Base-by-base conservation (phyloP, 2,888 invertebrate species). In the Gonocerus acuteangulatus region DNA sequence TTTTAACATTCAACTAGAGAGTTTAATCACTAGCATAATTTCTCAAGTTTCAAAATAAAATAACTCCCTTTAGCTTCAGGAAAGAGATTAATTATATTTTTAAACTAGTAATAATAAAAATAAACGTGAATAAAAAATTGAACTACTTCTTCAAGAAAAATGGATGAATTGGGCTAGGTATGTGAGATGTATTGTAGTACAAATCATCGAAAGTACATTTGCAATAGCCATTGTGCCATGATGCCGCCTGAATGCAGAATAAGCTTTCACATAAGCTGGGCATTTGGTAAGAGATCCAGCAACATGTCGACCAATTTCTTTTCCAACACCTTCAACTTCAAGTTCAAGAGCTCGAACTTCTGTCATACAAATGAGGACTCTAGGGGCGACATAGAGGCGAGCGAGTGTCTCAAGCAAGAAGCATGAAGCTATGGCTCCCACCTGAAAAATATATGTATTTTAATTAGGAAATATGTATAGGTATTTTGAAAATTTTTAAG, bases 211-310 rank as follows among this genome's bases (percentile, higher is more conserved):
- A 21, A 82, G 76, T 75, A 92, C 81, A 71, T 91, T 91, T 61
- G 88, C 87, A 73, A 87, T 83, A 13, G 90, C 90, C 69, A 89
- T 86, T 63, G 78, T 78, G 72, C 86, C 84, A 75, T 92, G 92
- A 57, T 85, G 80, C 44, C 81, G 80, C 54, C 91, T 81, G 76
- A 92, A 92, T 27, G 81, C 77, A 67, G 79, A 80, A 71, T 90
- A 82, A 15, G 89, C 81, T 70, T 82, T 82, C 68, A 87, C 77
- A 75, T 91, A 92, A 72, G 87, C 85, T 0, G 89, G 87, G 71
- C 89, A 89, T 71, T 85, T 80, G 16, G 83, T 80, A 22, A 91
- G 76, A 67, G 82, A 80, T 57, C 88, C 87, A 23, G 85, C 78
- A 45, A 85, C 77, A 68, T 87, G 80, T 70, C 80, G 79, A 45